Percentiles rank a stretch among this genome's conserved stretches.
phyloP scores from a whole-genome alignment of 1,140 invertebrate species.

The Macrosteles quadrilineatus region DNA sequence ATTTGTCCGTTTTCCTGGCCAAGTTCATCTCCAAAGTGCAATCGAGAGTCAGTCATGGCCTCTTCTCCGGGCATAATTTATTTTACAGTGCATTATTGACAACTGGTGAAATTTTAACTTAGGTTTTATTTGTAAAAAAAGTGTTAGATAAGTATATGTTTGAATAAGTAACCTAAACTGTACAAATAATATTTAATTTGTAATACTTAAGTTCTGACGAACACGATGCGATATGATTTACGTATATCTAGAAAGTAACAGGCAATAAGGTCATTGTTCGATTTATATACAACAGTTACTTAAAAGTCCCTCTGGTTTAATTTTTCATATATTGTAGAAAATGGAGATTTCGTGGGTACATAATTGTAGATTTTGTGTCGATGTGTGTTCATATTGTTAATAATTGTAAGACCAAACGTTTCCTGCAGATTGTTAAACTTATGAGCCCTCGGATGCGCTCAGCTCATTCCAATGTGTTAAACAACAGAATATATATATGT shows the following conservation, averaged over 20 bases:
- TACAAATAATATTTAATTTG: slow-evolving; percentile 25
- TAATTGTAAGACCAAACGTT: slow-evolving; percentile 32
- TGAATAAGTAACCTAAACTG: slow-evolving; percentile 17
- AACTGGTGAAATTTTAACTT: slow-evolving; percentile 19
- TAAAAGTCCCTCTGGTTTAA: background rate
- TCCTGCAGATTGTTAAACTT: slow-evolving; percentile 23
- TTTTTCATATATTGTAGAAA: background rate
- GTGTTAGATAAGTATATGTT: slow-evolving; percentile 18
- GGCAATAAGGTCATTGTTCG: slow-evolving; percentile 18
- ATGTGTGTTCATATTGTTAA: slow-evolving; percentile 38
- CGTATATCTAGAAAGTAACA: slow-evolving; percentile 19
- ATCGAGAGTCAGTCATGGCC: background rate
- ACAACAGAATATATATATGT: slow-evolving; percentile 21
- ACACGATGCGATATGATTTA: slow-evolving; percentile 2
- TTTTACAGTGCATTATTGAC: slow-evolving; percentile 11
- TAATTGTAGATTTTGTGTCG: slow-evolving; percentile 34
- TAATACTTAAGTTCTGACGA: slow-evolving; percentile 16
- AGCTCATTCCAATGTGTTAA: slow-evolving; percentile 37
- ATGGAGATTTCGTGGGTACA: slow-evolving; percentile 16
- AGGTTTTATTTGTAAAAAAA: slow-evolving; percentile 25
- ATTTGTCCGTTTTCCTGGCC: background rate
- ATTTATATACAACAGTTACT: background rate
- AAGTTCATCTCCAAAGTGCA: background rate
- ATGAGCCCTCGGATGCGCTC: background rate
- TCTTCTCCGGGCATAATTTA: background rate